Percentiles rank a stretch among this genome's conserved stretches.
phyloP scores from a whole-genome alignment of 2,888 invertebrate genomes.

The Eurytoma adleriae region DNA sequence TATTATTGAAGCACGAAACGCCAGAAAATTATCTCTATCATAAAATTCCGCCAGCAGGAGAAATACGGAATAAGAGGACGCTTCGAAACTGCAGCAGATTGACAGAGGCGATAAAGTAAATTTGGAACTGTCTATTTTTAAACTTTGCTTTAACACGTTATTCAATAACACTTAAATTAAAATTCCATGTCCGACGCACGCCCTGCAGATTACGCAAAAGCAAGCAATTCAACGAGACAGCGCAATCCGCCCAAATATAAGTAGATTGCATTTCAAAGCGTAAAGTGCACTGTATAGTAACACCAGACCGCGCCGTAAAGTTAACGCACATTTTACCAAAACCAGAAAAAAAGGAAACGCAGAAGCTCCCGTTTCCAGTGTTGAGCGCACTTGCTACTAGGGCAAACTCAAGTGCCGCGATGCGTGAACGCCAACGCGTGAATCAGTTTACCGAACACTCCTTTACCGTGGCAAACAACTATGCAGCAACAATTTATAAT shows the following conservation, averaged over 20 bases:
- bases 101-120: conserved; percentile 41
- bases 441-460: too few species aligned
- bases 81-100: conserved; percentile 21
- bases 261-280: too few species aligned
- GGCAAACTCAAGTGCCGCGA: conserved; percentile 50
- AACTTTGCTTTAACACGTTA: neutral
- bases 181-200: too few species aligned
- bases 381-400: conserved; percentile 24
- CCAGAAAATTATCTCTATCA: conserved; percentile 49
- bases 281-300: too few species aligned
- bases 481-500: conserved; percentile 73
- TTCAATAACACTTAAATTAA: too few species aligned
- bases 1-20: conserved; percentile 27
- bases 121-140: neutral
- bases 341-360: too few species aligned
- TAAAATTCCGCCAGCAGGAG: conserved; percentile 24
- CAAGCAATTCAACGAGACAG: too few species aligned
- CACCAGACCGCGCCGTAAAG: too few species aligned
- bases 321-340: too few species aligned
- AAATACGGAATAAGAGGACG: conserved; percentile 36
- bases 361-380: neutral
- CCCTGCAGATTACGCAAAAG: too few species aligned
- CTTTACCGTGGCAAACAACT: conserved; percentile 67
- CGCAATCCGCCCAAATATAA: too few species aligned
- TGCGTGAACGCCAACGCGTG: conserved; percentile 24